These are phyloP conservation scores for Clarias fuscus DNA, from an alignment of 2,797 vertebrate genomes.

Conservation along the genomic window DNA sequence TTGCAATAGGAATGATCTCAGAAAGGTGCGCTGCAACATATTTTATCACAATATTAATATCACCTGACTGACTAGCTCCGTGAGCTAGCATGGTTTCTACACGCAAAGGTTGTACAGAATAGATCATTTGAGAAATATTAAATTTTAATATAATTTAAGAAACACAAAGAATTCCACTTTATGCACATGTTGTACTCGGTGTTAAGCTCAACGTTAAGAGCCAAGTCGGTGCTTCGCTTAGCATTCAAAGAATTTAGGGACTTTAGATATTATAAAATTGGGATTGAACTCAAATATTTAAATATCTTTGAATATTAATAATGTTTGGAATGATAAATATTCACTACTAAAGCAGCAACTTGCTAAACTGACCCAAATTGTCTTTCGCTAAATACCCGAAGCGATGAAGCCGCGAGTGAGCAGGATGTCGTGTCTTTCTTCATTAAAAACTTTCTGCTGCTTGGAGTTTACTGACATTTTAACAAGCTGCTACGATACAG, in stretches of 20 bases:
- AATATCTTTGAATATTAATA: not conserved
- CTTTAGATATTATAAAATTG: too few species aligned
- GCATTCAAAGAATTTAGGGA: too few species aligned
- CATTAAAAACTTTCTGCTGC: not conserved
- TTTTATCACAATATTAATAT: not conserved
- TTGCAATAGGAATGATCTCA: not conserved
- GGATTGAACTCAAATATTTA: too few species aligned
- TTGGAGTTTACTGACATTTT: not conserved
- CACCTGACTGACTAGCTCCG: not conserved
- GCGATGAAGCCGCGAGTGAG: not conserved
- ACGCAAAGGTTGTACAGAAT: too few species aligned
- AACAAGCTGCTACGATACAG: not conserved
- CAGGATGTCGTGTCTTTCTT: not conserved
- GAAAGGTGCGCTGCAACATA: not conserved
- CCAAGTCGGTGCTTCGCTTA: too few species aligned
- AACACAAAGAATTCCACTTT: not conserved
- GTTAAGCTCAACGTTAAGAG: not conserved
- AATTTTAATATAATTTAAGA: too few species aligned
- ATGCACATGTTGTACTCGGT: not conserved
- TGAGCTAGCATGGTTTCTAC: not conserved
- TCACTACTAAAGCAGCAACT: not conserved
- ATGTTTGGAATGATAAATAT: not conserved
- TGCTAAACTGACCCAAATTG: not conserved
- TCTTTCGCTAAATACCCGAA: not conserved
- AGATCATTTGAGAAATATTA: too few species aligned